Percentiles rank a stretch among this genome's conserved stretches.
These are phyloP conservation scores for Magallana gigas DNA, from an alignment of 1,140 invertebrate genomes.

Conservation along the genomic window DNA sequence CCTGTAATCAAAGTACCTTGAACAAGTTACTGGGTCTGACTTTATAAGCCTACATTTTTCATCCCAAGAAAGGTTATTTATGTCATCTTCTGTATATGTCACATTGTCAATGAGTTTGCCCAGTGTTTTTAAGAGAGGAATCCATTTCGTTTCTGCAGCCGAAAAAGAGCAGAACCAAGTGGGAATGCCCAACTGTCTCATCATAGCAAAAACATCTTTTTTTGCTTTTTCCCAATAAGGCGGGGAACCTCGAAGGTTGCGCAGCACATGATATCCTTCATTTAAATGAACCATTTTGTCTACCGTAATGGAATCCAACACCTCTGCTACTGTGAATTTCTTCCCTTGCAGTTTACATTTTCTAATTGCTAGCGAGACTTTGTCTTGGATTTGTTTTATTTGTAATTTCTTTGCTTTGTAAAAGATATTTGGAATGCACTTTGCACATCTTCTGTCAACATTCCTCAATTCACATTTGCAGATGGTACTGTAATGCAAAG, in stretches of 20 bases:
- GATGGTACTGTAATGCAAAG: constrained; percentile 55
- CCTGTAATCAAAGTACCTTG: too few species aligned
- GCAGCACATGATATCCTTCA: constrained; percentile 63
- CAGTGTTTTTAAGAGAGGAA: too few species aligned
- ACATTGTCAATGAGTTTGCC: too few species aligned
- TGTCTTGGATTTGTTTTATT: constrained; percentile 58
- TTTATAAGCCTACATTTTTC: too few species aligned
- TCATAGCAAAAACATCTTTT: too few species aligned
- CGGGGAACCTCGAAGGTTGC: constrained; percentile 56
- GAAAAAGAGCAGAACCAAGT: too few species aligned
- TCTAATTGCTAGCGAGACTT: constrained; percentile 55
- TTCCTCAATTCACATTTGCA: constrained; percentile 59
- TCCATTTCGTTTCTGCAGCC: too few species aligned
- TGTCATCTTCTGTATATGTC: too few species aligned
- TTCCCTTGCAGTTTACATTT: constrained; percentile 44
- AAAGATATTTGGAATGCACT: constrained; percentile 59
- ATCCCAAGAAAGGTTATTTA: too few species aligned
- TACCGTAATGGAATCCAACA: constrained; percentile 5
- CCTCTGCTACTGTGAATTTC: constrained; percentile 52
- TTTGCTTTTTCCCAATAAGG: too few species aligned
- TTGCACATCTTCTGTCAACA: constrained; percentile 58
- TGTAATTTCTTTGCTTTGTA: constrained; percentile 62
- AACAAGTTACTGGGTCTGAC: constrained; percentile 62
- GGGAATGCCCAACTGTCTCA: too few species aligned
- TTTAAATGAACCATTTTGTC: constrained; percentile 55